phyloP scores from a whole-genome alignment of 64 coral and sea anemone genomes.

The Astreopora myriophthalma region DNA sequence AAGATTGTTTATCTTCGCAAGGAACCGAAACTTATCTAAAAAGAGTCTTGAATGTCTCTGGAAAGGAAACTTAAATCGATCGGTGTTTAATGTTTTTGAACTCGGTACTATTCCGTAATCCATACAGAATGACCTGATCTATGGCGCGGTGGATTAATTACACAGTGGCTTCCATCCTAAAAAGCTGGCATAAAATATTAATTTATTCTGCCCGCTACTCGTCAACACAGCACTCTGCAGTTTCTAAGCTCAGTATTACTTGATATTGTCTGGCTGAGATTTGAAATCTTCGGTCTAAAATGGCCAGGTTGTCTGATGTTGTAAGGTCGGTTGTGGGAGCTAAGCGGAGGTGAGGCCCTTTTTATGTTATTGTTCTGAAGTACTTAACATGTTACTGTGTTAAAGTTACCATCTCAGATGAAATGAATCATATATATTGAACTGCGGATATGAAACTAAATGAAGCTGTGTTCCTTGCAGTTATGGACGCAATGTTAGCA shows the following conservation, averaged over 20 bases:
- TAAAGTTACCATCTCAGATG: no score
- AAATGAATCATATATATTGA: no score
- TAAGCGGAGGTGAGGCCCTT: background rate
- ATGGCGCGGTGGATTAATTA: background rate
- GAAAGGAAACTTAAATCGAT: no score
- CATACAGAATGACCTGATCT: background rate
- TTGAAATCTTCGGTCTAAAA: background rate
- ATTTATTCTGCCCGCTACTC: background rate
- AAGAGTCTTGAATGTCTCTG: no score
- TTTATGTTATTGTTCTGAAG: background rate
- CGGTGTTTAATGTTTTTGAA: no score
- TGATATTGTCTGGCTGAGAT: background rate
- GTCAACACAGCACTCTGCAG: background rate
- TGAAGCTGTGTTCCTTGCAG: no score
- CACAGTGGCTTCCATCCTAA: background rate
- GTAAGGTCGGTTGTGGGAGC: background rate
- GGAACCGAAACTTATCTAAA: no score
- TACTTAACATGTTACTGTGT: background rate
- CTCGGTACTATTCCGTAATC: no score
- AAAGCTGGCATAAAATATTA: background rate
- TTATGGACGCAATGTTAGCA: no score
- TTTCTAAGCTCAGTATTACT: no score
- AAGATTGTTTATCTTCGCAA: no score
- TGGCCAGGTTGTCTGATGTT: constrained; percentile 11
- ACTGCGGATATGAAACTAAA: no score